Base-by-base conservation (phyloP, 2,888 invertebrate genomes). In the Mantis religiosa region DNA sequence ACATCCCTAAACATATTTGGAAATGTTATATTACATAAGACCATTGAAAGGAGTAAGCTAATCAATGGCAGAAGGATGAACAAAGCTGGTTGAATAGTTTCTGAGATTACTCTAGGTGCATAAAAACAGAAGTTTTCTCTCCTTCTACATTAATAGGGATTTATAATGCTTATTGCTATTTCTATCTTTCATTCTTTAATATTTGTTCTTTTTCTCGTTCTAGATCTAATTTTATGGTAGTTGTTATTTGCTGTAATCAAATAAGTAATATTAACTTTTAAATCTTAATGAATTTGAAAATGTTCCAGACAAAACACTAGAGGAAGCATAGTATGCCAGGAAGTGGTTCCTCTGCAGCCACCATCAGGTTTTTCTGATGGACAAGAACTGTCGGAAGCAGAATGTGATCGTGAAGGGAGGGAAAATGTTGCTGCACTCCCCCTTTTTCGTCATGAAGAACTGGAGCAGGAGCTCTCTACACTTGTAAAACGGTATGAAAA, bases 331-430 rank as follows among this genome's bases (percentile, higher is more conserved):
- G 85, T 83, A 30, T 88, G 87, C 82, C 89, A 87, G 85, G 90
- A 91, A 88, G 90, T 90, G 83, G 90, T 90, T 82, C 91, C 91
- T 27, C 90, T 92, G 71, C 90, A 91, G 82, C 91, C 91, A n/a
- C 91, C 91, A 87, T 90, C 91, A 14, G 91, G 91, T 9, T 92
- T 91, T 90, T 91, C 91, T n/a, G 91, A 91, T 88, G 90, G 91
- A 54, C 88, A 90, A 71, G 92, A 91, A 88, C 89, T 91, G 71
- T 91, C 92, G 14, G 92, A 91, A 89, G 91, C 91, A n/a, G 91
- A 91, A 88, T 91, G 91, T 88, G 91, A 91, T 89, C 87, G 91
- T 82, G 86, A 86, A 81, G 90, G 89, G 87, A 85, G 88, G n/a
- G 88, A 90, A 47, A 85, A 88, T 28, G 84, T 84, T 34, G 85